Evolutionary conservation across 2,888 invertebrate species (phyloP).

Genomic region (Dendrolimus pini): DNA sequence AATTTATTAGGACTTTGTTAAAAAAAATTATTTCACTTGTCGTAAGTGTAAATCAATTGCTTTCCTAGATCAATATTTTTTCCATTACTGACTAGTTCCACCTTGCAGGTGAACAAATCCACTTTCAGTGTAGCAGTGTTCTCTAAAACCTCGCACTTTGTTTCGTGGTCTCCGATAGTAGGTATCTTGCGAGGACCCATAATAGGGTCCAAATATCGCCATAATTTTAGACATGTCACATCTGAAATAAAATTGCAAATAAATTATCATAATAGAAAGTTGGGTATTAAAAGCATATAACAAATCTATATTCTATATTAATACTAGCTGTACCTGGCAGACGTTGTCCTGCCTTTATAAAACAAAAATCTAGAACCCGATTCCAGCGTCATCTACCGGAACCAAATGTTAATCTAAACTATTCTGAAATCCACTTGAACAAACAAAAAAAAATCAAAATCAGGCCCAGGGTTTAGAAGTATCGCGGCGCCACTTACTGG

Average conservation of each 20-base stretch:
- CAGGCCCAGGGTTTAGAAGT: too few species aligned
- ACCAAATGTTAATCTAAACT: too few species aligned
- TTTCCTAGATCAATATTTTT: slow-evolving; percentile 67
- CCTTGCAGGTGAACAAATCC: slow-evolving; percentile 54
- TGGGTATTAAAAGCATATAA: too few species aligned
- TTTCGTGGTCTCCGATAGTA: slow-evolving; percentile 77
- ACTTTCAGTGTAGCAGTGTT: slow-evolving; percentile 67
- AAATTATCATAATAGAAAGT: too few species aligned
- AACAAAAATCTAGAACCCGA: too few species aligned
- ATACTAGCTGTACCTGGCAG: too few species aligned
- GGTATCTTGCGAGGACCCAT: slow-evolving; percentile 88
- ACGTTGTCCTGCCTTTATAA: too few species aligned
- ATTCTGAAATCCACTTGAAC: too few species aligned
- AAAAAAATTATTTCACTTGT: slow-evolving; percentile 38
- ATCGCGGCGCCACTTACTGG: too few species aligned
- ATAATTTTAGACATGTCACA: slow-evolving; percentile 78
- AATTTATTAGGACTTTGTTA: slow-evolving; percentile 16
- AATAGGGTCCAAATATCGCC: slow-evolving; percentile 86
- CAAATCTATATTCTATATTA: too few species aligned
- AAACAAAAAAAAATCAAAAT: too few species aligned
- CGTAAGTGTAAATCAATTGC: slow-evolving; percentile 71
- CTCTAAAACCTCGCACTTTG: slow-evolving; percentile 75
- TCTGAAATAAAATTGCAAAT: slow-evolving; percentile 63
- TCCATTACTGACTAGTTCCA: slow-evolving; percentile 61
- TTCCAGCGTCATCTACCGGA: too few species aligned